Percentiles rank a stretch among this genome's conserved stretches.
These are phyloP conservation scores for Papilio machaon DNA, from an alignment of 1,140 invertebrate genomes.

Conservation along the genomic window DNA sequence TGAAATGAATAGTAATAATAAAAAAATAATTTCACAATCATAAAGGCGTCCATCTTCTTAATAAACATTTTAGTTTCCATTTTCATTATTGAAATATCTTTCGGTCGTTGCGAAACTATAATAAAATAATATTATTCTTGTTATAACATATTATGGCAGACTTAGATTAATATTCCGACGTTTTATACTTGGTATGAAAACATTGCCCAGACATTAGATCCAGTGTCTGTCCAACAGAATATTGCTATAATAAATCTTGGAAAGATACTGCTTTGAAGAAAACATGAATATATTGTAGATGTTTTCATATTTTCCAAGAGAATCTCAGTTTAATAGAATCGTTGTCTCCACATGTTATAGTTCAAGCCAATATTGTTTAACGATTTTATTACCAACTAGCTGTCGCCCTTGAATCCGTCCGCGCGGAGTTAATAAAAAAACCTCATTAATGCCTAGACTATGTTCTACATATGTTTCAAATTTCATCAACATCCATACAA, in stretches of 20 bases:
- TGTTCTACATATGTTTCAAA: too few relatives aligned
- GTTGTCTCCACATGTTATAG: slow-evolving; percentile 24
- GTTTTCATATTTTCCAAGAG: slow-evolving; percentile 38
- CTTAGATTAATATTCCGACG: slow-evolving; percentile 37
- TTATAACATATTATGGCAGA: background rate
- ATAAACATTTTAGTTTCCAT: slow-evolving; percentile 4
- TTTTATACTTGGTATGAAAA: slow-evolving; percentile 43
- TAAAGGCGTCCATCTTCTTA: background rate
- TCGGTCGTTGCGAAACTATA: background rate
- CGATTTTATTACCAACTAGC: background rate
- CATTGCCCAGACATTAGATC: slow-evolving; percentile 42
- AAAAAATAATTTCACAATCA: background rate
- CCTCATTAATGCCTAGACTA: background rate
- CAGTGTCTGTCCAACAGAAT: slow-evolving; percentile 43
- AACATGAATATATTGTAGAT: slow-evolving; percentile 40
- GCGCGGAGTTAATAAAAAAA: background rate
- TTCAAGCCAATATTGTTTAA: slow-evolving; percentile 8
- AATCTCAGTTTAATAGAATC: slow-evolving; percentile 32
- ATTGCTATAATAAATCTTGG: slow-evolving; percentile 46
- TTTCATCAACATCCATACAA: too few relatives aligned
- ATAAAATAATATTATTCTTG: slow-evolving; percentile 12
- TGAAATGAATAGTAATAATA: too few relatives aligned
- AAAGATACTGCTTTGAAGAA: slow-evolving; percentile 40
- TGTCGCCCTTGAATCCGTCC: background rate
- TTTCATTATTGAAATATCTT: slow-evolving; percentile 12